Base-by-base conservation (phyloP, 2,888 invertebrate species). In the Miltochrista miniata region DNA sequence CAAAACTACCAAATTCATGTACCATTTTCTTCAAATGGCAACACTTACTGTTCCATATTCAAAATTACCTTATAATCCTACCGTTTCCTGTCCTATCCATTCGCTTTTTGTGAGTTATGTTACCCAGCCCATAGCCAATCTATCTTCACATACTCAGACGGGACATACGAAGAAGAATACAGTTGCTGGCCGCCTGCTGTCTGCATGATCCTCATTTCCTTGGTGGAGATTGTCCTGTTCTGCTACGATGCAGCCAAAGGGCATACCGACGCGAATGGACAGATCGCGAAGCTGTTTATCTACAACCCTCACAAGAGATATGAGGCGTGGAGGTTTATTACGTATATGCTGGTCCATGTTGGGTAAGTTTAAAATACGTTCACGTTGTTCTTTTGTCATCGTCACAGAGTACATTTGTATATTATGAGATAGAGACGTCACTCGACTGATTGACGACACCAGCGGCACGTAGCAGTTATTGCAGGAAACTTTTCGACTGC, bases 331-430 rank as follows among this genome's bases (percentile, higher is more conserved):
- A 93, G 99, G 71, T 99, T 95, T 81, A 71, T 98, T 42, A 96
- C 97, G 0, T 99, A 99, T 79, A 98, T 98, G 98, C 95, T 99
- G 79, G 97, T 99, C 18, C 99, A 99, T 85, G 96, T 97, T 56
- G 98, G 98, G 96, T 96, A 81, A 92, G 94, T 84, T 29, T n/a
- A 38, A 13, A 36, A 36, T 35, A 8, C 2, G 4, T 7, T 34
- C 7, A 12, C 12, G 1, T 11, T 11, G 11, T 33, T 34, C 13
- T 7, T n/a, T 12, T 11, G n/a, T n/a, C n/a, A 34, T 35, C 13
- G 5, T 24, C 18, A 24, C 18, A n/a, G n/a, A n/a, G n/a, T n/a
- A n/a, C n/a, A n/a, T n/a, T n/a, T n/a, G n/a, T n/a, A n/a, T n/a
- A n/a, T n/a, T n/a, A n/a, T n/a, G n/a, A n/a, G n/a, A n/a, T n/a